Base-by-base conservation (phyloP, 30 jellyfish, hydroid and myxozoan genomes). In the Clytia hemisphaerica region DNA sequence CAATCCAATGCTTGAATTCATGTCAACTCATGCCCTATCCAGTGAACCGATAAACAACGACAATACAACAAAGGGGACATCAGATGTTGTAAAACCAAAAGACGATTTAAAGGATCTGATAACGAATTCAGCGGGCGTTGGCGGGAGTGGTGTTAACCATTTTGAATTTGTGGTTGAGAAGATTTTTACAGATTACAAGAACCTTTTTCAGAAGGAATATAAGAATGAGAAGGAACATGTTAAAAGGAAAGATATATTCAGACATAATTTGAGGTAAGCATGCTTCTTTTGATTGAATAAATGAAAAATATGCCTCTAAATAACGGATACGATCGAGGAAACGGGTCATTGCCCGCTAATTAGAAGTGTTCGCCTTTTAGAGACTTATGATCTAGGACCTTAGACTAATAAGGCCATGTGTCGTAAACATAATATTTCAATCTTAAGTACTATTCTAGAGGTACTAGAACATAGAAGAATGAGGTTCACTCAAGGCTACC, bases 1-100 rank as follows among this genome's bases (percentile, higher is more conserved):
- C 59, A 67, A 80, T 1, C 95, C 95, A 21, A 85, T 85, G 95
- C 55, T 80, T 3, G 95, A 85, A 57, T 85, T 85, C 80, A 77
- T 85, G 29, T 86, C 95, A 7, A 78, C 63, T 32, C 93, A 77
- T 22, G 36, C 36, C 55, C 54, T 50, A 58, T 37, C 90, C 40
- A 77, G 68, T 33, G 32, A 58, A 24, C 67, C 14, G 37, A 61
- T 7, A 18, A 31, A 61, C 61, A 26, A 61, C 30, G 57, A 24
- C 16, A 70, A 36, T 24, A 27, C 14, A 15, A 47, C 46, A 19
- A 37, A 16, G 45, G 63, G 19, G 49, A 10, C 49, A 51, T 32
- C 51, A 36, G 37, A 50, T 16, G 70, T 22, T 6, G 46, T 5
- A 34, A 68, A 14, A n/a, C 51, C 71, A 15, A 47, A 59, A n/a